Base-by-base conservation (phyloP, 1,140 invertebrate species). In the Trissolcus basalis region DNA sequence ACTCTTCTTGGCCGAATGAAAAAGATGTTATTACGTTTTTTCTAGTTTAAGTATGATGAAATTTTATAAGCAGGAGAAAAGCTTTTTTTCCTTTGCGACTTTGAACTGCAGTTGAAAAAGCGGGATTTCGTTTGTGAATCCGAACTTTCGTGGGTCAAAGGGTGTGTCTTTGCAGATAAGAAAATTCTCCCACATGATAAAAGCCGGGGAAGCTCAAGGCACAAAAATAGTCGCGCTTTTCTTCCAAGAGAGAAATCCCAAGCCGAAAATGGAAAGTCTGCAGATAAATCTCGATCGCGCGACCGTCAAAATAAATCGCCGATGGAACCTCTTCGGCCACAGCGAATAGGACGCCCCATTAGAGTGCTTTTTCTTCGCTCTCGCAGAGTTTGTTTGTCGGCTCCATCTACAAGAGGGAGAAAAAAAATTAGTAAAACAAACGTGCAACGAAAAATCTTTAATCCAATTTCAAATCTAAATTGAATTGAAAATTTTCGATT, bases 301-400 rank as follows among this genome's bases (percentile, higher is more conserved):
- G 19, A 39, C 1, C n/a, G 51, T 33, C 14, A 45, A 76, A 64
- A 71, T 77, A 71, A 77, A 77, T 77, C 74, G 67, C 55, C n/a
- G 36, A 16, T 19, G 15, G 39, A n/a, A 19, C 32, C 33, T 36
- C 15, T 49, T 53, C 54, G 53, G 56, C 65, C 73, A 55, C n/a
- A n/a, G 60, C 65, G 73, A 65, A 76, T 70, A 65, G 61, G 61
- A 49, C 44, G 61, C 44, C 16, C 73, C 67, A 76, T 76, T 76
- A 76, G 56, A 60, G 67, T 36, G 43, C 33, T 61, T 51, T 65
- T 70, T 65, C 55, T 70, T 65, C 19, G 6, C 19, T 27, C 6
- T 3, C 19, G n/a, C 19, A 27, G 19, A 27, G 2, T 1, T 27
- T 27, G 19, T 27, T 27, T 27, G 1, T 27, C 1, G 1, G 1